These are phyloP conservation scores for Achlya flavicornis DNA, from an alignment of 2,888 invertebrate genomes.

Conservation along the genomic window DNA sequence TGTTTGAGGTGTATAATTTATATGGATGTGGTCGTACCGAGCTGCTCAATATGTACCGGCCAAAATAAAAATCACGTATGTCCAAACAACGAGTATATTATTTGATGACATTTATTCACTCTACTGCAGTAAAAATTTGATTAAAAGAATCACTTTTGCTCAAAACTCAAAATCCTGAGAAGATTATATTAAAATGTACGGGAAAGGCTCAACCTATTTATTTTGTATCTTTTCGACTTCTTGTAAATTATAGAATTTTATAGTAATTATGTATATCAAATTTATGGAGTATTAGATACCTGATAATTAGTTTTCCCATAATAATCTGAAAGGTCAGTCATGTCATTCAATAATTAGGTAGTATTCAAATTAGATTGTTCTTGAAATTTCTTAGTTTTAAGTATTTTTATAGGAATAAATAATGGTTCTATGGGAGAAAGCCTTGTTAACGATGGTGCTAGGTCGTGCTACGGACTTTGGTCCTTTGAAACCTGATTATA, in stretches of 20 bases:
- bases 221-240: background rate
- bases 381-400: conserved; percentile 18
- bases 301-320: conserved; percentile 40
- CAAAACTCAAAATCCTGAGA: background rate
- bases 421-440: conserved; percentile 47
- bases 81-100: too few relatives aligned
- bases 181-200: background rate
- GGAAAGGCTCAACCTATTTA: conserved; percentile 6
- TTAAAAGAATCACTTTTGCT: too few relatives aligned
- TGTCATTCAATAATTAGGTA: conserved; percentile 30
- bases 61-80: too few relatives aligned
- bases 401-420: conserved; percentile 20
- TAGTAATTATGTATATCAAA: conserved; percentile 15
- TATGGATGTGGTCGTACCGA: too few relatives aligned
- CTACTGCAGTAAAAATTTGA: too few relatives aligned
- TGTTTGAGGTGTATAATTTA: too few relatives aligned
- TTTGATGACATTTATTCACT: too few relatives aligned
- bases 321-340: conserved; percentile 46
- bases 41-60: too few relatives aligned
- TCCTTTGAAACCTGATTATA: conserved; percentile 71
- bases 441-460: conserved; percentile 72
- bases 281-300: conserved; percentile 48
- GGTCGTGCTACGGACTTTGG: conserved; percentile 76
- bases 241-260: conserved; percentile 14
- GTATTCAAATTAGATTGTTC: background rate